Evolutionary conservation across 2,113 vertebrate genomes (phyloP), one percentile per base, ranked within the genome.

Genomic region (Clupea harengus): DNA sequence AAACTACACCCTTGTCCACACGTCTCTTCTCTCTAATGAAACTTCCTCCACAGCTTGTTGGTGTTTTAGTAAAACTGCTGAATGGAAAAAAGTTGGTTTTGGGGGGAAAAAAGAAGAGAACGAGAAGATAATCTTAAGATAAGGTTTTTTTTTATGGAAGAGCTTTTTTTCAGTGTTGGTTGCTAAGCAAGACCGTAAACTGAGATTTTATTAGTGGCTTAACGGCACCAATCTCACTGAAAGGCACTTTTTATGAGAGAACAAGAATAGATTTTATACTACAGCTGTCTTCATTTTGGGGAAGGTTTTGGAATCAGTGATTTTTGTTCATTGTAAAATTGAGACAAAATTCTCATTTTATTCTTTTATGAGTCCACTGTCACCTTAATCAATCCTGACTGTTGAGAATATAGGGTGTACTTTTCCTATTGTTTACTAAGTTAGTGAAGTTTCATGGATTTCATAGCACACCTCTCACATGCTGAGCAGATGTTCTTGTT

Each of bases 1-100:
- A 89, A 94, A 89, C 93, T 92, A 92, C 92, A 95, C 92, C 92
- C 91, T 92, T 93, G 91, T 93, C 93, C 91, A 89, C 91, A 84
- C 88, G 87, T 82, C 80, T 60, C 87, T 85, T 60, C 47, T 52
- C 52, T 78, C 47, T 78, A 45, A 86, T 57, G 6, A 45, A 18
- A 17, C 75, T 85, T 85, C 44, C 88, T 89, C 88, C 89, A 88
- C 85, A 87, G 81, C 88, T 91, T 92, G 86, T 87, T 81, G 86
- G 52, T 57, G 78, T 84, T 54, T 88, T 83, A 39, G 72, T 6
- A 78, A 60, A 6, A 60, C 18, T 60, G 18, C 20, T 60, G 22
- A 78, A 78, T 17, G 28, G 28, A 15, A 44, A 32, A 78, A 39
- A 32, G 9, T 17, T 78, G 39, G 11, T 0, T 39, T 78, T 78